phyloP scores from a whole-genome alignment of 1,140 invertebrate species.

The Macrobrachium rosenbergii region DNA sequence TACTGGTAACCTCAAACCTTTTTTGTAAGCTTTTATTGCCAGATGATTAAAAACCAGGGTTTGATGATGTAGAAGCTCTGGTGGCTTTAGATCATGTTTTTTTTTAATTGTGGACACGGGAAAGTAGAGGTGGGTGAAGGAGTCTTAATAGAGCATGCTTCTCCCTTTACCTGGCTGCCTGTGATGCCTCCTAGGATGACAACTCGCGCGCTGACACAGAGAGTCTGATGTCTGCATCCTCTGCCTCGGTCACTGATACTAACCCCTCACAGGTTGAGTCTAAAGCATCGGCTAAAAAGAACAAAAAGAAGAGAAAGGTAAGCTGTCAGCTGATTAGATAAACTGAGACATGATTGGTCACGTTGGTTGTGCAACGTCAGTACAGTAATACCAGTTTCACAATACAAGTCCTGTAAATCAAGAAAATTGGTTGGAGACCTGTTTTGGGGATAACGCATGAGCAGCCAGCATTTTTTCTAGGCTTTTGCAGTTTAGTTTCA shows the following conservation, averaged over 20 bases:
- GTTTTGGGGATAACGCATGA: too few relatives aligned
- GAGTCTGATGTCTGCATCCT: constrained; percentile 59
- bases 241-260: constrained; percentile 59
- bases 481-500: too few relatives aligned
- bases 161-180: constrained; percentile 52
- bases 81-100: constrained; percentile 40
- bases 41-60: background rate
- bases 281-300: constrained; percentile 47
- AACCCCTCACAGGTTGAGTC: constrained; percentile 47
- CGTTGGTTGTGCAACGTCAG: too few relatives aligned
- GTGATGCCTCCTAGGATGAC: constrained; percentile 49
- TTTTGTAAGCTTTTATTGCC: too few relatives aligned
- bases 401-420: too few relatives aligned
- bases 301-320: constrained; percentile 61
- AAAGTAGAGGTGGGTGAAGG: constrained; percentile 31
- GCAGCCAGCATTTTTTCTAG: too few relatives aligned
- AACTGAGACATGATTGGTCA: background rate
- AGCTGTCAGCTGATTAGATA: constrained; percentile 11
- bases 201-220: constrained; percentile 48
- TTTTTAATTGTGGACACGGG: background rate
- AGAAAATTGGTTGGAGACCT: too few relatives aligned
- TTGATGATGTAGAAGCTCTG: constrained; percentile 38
- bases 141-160: constrained; percentile 61
- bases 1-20: too few relatives aligned
- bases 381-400: too few relatives aligned